These are phyloP conservation scores for Battus philenor DNA, from an alignment of 1,140 invertebrate genomes.

Conservation along the genomic window DNA sequence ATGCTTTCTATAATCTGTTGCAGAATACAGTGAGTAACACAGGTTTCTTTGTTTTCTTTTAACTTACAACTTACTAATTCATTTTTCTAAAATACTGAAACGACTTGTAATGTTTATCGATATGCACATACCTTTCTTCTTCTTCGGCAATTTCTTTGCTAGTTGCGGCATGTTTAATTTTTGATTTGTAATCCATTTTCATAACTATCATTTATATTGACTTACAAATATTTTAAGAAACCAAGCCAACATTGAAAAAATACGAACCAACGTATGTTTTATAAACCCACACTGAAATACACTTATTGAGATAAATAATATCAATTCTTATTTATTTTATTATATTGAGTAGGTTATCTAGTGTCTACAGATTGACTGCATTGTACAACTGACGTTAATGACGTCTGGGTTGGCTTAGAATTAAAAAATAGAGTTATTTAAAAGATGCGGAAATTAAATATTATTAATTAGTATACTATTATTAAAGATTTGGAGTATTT, in stretches of 20 bases:
- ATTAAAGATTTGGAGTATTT: no score
- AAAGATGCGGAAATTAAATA: no score
- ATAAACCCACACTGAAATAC: no score
- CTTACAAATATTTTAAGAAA: neutral
- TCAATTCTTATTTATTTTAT: no score
- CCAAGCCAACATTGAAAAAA: no score
- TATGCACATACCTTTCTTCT: slow-evolving; percentile 46
- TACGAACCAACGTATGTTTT: no score
- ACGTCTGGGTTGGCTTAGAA: no score
- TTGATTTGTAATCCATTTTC: slow-evolving; percentile 52
- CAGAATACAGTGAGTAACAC: neutral
- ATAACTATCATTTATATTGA: slow-evolving; percentile 21
- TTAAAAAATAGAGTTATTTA: no score
- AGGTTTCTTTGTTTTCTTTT: slow-evolving; percentile 14
- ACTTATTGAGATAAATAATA: no score
- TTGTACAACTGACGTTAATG: neutral
- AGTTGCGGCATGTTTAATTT: slow-evolving; percentile 37
- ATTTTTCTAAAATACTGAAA: no score
- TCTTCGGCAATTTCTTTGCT: slow-evolving; percentile 52
- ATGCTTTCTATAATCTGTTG: slow-evolving; percentile 5
- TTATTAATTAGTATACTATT: no score
- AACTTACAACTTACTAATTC: neutral
- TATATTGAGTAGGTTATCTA: slow-evolving; percentile 4
- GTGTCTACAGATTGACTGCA: slow-evolving; percentile 8
- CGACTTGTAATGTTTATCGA: neutral